A percentile compares a stretch with the other conserved stretches of the same genome.
Conservation (phyloP, 2,888 invertebrate species). For the Tachina fera region DNA sequence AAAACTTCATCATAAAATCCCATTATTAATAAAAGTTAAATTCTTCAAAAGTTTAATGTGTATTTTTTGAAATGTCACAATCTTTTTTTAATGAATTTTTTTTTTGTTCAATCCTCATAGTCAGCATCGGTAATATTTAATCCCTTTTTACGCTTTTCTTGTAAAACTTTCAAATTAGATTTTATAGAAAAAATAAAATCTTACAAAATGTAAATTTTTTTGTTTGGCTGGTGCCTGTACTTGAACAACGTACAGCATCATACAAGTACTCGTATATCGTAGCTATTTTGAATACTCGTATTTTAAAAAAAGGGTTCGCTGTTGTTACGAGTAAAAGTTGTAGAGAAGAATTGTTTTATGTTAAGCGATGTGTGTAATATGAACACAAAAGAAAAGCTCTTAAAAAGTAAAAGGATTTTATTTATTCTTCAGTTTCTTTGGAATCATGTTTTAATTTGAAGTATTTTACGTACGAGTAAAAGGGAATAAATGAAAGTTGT, state of each 20-base stretch:
- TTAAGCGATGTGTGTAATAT: conserved; percentile 65
- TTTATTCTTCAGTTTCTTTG: conserved; percentile 34
- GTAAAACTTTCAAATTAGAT: conserved; percentile 25
- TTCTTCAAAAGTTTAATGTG: too few species aligned
- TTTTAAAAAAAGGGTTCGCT: background rate
- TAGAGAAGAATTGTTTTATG: conserved; percentile 41
- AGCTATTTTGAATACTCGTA: background rate
- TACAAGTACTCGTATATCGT: background rate
- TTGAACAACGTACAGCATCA: conserved; percentile 8
- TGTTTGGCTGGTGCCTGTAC: background rate
- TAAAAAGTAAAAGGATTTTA: conserved; percentile 21
- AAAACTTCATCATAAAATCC: too few species aligned
- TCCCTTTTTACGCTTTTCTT: conserved; percentile 13
- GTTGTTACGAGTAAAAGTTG: conserved; percentile 6
- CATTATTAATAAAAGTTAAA: too few species aligned
- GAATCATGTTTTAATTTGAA: conserved; percentile 51
- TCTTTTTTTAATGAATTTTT: background rate
- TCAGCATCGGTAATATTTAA: conserved; percentile 9
- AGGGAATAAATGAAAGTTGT: conserved; percentile 25
- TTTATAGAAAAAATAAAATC: conserved; percentile 22
- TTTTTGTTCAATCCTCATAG: background rate
- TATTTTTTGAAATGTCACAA: too few species aligned
- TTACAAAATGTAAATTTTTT: conserved; percentile 45
- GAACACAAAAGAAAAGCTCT: conserved; percentile 27
- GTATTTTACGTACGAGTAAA: conserved; percentile 41